Evolutionary conservation across 2,888 invertebrate species (phyloP).

Genomic region (Anthophora plumipes): DNA sequence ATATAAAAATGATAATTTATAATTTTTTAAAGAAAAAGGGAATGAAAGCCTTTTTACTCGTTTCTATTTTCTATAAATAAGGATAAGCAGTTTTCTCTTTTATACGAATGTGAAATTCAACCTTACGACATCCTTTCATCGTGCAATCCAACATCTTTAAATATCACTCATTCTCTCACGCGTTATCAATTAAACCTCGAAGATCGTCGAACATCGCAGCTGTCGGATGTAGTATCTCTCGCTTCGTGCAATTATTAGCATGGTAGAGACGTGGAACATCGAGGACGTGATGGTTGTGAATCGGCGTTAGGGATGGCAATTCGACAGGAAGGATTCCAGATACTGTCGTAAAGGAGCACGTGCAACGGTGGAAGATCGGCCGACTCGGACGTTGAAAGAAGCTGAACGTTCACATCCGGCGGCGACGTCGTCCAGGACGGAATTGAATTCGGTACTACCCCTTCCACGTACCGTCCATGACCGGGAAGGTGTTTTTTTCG

Average conservation of each 20-base stretch:
- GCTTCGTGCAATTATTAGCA: conserved; percentile 22
- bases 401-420: conserved; percentile 59
- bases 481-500: conserved; percentile 71
- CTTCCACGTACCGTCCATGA: conserved; percentile 63
- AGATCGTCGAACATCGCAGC: background rate
- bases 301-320: conserved; percentile 28
- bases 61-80: too few species aligned
- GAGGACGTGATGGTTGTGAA: conserved; percentile 26
- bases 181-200: conserved; percentile 15
- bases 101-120: background rate
- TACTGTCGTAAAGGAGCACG: conserved; percentile 46
- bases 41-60: too few species aligned
- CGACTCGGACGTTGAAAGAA: conserved; percentile 35
- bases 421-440: conserved; percentile 60
- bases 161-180: background rate
- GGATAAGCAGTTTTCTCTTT: background rate
- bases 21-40: too few species aligned
- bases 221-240: conserved; percentile 1
- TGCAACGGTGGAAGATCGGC: conserved; percentile 15
- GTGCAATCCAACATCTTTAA: background rate
- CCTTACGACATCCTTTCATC: background rate
- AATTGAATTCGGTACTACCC: conserved; percentile 72
- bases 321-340: conserved; percentile 28
- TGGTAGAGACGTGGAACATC: conserved; percentile 4
- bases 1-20: too few species aligned